These are phyloP conservation scores for Gisinianus flammeolus DNA, from an alignment of 2,888 invertebrate species.

Conservation along the genomic window DNA sequence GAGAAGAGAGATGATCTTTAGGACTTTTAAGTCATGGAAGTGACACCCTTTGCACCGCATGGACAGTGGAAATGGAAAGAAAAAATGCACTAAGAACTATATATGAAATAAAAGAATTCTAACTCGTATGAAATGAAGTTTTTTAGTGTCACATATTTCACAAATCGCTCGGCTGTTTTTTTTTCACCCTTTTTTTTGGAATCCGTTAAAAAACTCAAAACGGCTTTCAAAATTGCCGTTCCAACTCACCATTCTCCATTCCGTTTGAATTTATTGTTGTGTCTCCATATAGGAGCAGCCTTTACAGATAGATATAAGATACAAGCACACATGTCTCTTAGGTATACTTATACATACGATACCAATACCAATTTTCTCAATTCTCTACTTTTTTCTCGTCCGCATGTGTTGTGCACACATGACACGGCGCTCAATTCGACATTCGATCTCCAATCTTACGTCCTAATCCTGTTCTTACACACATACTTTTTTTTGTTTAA, in stretches of 20 bases:
- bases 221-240: constrained; percentile 22
- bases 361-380: constrained; percentile 8
- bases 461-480: too few species aligned
- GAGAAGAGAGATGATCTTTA: constrained; percentile 18
- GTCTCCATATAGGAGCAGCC: too few species aligned
- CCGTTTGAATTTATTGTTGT: neutral
- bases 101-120: neutral
- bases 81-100: neutral
- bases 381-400: neutral
- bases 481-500: too few species aligned
- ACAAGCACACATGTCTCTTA: too few species aligned
- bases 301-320: too few species aligned
- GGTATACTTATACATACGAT: too few species aligned
- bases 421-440: too few species aligned
- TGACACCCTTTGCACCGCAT: constrained; percentile 25
- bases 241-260: neutral
- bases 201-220: constrained; percentile 31
- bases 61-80: constrained; percentile 37
- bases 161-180: constrained; percentile 35
- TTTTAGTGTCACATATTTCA: constrained; percentile 43
- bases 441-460: too few species aligned
- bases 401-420: constrained; percentile 37
- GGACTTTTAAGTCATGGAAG: neutral
- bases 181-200: constrained; percentile 29
- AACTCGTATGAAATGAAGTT: constrained; percentile 30